These are phyloP conservation scores for Enhydra lutris DNA, from an alignment of 2,113 vertebrate genomes.

Conservation along the genomic window DNA sequence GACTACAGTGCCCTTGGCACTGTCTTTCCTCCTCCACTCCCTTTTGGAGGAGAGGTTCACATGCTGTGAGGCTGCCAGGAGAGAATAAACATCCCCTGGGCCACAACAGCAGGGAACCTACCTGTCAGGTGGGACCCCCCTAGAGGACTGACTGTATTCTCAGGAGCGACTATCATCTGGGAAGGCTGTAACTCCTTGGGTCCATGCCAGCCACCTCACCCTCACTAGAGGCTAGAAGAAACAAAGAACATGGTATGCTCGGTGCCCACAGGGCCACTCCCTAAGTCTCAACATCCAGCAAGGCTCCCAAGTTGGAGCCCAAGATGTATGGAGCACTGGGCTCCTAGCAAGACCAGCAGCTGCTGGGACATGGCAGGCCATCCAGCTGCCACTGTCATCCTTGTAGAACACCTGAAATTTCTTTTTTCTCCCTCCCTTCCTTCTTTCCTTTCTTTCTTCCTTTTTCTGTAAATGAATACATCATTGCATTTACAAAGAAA, in stretches of 20 bases:
- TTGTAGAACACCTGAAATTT: background rate
- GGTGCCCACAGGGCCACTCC: background rate
- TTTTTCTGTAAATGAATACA: background rate
- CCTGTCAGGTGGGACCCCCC: background rate
- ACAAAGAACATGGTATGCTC: background rate
- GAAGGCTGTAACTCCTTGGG: background rate
- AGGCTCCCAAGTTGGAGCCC: background rate
- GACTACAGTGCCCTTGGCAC: background rate
- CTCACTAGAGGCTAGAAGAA: background rate
- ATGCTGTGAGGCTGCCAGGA: background rate
- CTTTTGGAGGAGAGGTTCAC: background rate
- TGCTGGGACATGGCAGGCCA: background rate
- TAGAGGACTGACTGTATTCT: background rate
- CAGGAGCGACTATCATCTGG: background rate
- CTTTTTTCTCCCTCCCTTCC: too few relatives aligned
- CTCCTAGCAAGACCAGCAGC: background rate
- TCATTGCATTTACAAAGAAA: constrained; percentile 8
- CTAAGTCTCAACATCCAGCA: background rate
- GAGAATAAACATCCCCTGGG: background rate
- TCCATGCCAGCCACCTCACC: background rate
- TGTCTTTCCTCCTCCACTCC: background rate
- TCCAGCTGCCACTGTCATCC: background rate
- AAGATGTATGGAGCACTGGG: background rate
- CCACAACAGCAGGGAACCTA: background rate
- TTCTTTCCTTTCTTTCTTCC: background rate